Evolutionary conservation across 2,113 vertebrate genomes (phyloP).

Genomic region (Hippopotamus amphibius): DNA sequence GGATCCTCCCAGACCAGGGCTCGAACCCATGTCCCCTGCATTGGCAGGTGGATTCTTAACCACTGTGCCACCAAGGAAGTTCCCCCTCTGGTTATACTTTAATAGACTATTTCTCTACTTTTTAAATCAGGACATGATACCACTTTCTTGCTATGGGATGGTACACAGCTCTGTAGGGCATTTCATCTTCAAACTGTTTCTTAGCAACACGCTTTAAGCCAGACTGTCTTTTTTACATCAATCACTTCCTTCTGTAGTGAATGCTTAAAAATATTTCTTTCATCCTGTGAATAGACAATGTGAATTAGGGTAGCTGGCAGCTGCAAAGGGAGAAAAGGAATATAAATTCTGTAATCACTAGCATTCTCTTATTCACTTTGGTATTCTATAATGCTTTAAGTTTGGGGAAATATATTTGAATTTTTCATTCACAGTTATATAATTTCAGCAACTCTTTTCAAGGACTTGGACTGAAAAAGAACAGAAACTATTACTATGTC

Average conservation of each 20-base stretch:
- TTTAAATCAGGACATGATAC: conserved; percentile 69
- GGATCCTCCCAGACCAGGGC: too few relatives aligned
- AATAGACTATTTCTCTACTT: conserved; percentile 75
- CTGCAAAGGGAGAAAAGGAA: conserved; percentile 74
- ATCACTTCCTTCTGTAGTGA: conserved; percentile 82
- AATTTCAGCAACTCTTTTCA: conserved; percentile 33
- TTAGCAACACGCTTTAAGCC: conserved; percentile 93
- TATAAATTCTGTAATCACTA: conserved; percentile 65
- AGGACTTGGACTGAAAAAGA: conserved; percentile 39
- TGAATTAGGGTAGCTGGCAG: conserved; percentile 81
- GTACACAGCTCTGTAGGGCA: conserved; percentile 83
- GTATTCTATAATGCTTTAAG: conserved; percentile 66
- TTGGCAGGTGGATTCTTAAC: too few relatives aligned
- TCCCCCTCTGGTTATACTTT: neutral
- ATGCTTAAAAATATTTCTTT: conserved; percentile 85
- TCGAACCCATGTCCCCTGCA: too few relatives aligned
- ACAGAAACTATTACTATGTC: neutral
- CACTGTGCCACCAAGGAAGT: too few relatives aligned
- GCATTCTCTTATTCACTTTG: conserved; percentile 63
- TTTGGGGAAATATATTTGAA: conserved; percentile 44
- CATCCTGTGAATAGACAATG: conserved; percentile 87
- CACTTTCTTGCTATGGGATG: conserved; percentile 80
- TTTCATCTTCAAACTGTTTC: conserved; percentile 90
- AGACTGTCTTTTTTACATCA: conserved; percentile 85
- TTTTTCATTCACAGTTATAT: conserved; percentile 1